These are phyloP conservation scores for Malacoraja senta DNA, from an alignment of 2,797 vertebrate genomes.

Conservation along the genomic window DNA sequence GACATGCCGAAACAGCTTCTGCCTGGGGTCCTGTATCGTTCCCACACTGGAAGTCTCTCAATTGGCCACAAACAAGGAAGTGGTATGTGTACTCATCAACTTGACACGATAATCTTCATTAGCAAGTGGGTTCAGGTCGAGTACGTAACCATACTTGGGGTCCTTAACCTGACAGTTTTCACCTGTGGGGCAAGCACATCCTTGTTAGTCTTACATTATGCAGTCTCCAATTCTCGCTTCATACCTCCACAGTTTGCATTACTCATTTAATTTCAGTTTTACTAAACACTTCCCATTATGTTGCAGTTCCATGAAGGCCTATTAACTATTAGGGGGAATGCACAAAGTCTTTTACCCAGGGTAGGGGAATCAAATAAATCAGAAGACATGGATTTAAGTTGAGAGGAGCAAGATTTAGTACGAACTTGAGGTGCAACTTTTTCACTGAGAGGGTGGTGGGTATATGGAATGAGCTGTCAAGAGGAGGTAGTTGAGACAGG, in stretches of 20 bases:
- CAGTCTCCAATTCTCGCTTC: not conserved
- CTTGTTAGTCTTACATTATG: not conserved
- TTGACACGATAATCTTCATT: conserved; percentile 56
- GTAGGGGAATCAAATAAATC: no score
- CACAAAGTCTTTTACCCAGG: no score
- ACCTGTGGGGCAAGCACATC: conserved; percentile 55
- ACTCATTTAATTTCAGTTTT: not conserved
- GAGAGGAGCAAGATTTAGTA: no score
- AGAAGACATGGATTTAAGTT: no score
- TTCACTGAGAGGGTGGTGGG: no score
- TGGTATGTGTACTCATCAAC: conserved; percentile 69
- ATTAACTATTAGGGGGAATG: no score
- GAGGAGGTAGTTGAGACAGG: no score
- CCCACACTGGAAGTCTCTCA: conserved; percentile 57
- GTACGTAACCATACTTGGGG: conserved; percentile 69
- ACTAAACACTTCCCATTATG: no score
- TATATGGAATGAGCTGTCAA: no score
- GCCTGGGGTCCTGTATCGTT: not conserved
- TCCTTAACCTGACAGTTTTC: conserved; percentile 75
- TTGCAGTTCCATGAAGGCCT: no score
- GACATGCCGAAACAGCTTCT: conserved; percentile 69
- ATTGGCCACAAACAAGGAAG: conserved; percentile 71
- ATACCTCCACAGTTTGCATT: not conserved
- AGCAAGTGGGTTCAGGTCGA: conserved; percentile 71
- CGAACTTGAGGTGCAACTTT: no score